Percentiles rank a stretch among this genome's conserved stretches.
phyloP scores from a whole-genome alignment of 2,888 invertebrate genomes.

The Tubiluchus corallicola region DNA sequence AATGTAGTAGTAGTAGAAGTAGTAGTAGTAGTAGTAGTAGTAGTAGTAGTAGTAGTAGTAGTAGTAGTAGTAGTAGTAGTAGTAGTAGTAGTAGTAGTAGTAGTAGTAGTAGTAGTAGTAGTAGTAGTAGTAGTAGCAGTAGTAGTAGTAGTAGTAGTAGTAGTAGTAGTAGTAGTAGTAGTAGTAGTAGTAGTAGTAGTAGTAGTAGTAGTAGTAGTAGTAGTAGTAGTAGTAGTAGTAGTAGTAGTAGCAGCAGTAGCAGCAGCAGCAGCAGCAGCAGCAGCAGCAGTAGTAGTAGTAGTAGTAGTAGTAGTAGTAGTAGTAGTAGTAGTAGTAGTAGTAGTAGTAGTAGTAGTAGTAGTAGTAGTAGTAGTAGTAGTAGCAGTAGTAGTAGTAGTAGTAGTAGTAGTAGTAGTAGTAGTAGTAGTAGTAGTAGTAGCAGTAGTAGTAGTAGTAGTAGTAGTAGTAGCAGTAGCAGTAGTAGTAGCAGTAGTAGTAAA shows the following conservation, averaged over 20 bases:
- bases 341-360: too few species aligned
- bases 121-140: conserved; percentile 12
- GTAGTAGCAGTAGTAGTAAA: too few species aligned
- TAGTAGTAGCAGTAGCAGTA: too few species aligned
- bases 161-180: conserved; percentile 12
- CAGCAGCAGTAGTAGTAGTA: too few species aligned
- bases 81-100: conserved; percentile 13
- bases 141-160: conserved; percentile 12
- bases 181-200: conserved; percentile 11
- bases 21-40: conserved; percentile 13
- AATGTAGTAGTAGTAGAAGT: conserved; percentile 10
- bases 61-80: conserved; percentile 12
- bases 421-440: too few species aligned
- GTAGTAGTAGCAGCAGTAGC: conserved; percentile 12
- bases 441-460: too few species aligned
- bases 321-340: too few species aligned
- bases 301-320: too few species aligned
- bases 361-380: too few species aligned
- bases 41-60: conserved; percentile 13
- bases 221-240: conserved; percentile 12
- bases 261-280: too few species aligned
- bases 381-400: too few species aligned
- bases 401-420: too few species aligned
- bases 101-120: conserved; percentile 11
- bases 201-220: conserved; percentile 12